Evolutionary conservation across 2,113 vertebrate genomes (phyloP), one percentile per base, ranked within the genome.

Genomic region (Amphilophus citrinellus): DNA sequence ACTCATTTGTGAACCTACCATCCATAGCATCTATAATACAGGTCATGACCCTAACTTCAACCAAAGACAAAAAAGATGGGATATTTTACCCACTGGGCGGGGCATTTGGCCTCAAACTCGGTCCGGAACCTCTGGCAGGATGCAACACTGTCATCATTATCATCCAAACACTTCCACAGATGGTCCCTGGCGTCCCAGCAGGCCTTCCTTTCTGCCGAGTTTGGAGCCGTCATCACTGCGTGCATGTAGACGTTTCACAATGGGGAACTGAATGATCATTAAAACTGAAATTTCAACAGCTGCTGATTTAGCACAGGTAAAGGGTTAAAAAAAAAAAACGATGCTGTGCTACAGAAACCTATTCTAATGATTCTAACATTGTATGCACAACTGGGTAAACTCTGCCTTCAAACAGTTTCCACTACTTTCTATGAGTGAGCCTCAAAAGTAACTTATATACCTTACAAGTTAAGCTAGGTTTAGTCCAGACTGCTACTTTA

Each of bases 81-180:
- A 20, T 5, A 10, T 3, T 95, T 95, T 94, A 99, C 98, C 98
- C 98, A 99, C 76, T 98, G 97, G 27, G 95, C 95, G 0, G 98
- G 98, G 14, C 98, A 99, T n/a, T 85, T 95, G 1, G 93, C 63
- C 87, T 97, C 97, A 84, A 98, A 98, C 3, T 95, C 80, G 2
- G 20, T 84, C 79, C 96, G 95, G 77, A 96, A 90, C 77, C 90
- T 89, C 86, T 94, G 93, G 85, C 98, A 99, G 8, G 84, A 17
- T 6, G 93, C 37, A 0, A 76, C 35, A 3, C 95, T 94, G 3
- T 97, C 97, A 0, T 35, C 20, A 50, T 95, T 94, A 11, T 94
- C 90, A 22, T 99, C 98, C 85, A 99, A 80, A 83, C 98, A 99
- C 80, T 88, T 96, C 98, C 98, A 99, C 42, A 98, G 95, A 47